Base-by-base conservation (phyloP, 2,797 vertebrate genomes). In the Tapera naevia region DNA sequence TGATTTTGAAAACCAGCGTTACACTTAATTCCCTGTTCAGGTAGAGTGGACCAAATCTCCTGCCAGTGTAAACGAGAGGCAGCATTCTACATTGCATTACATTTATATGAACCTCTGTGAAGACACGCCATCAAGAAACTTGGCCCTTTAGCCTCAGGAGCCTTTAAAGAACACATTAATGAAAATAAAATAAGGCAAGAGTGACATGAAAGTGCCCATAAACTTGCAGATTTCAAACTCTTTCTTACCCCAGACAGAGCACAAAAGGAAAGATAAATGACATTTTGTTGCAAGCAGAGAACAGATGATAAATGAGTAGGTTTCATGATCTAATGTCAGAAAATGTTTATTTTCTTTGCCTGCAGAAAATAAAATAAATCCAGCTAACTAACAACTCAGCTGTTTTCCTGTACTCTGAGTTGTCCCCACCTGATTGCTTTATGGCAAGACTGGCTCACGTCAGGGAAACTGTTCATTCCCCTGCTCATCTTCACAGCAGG, bases 301-400 rank as follows among this genome's bases (percentile, higher is more conserved):
- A 19, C 7, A 45, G 64, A 37, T 76, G 27, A 95, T 83, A 88
- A 89, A 80, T 74, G n/a, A 58, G 13, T 27, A 56, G 18, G 5
- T n/a, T 78, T 86, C 70, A 32, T 72, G 58, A 72, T 88, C 61
- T 85, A 80, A 62, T 60, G 57, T 54, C 54, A 82, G 35, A 92
- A 95, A 53, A 80, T 66, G 41, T 93, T 91, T 81, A 74, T 88
- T 93, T 94, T 60, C 50, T 78, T 89, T 89, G 57, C 80, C 75
- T n/a, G 14, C 13, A 80, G 25, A 70, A 90, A 91, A 86, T 70
- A 72, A 85, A 87, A 28, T 24, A 82, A 54, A 89, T 74, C n/a
- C 35, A 50, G 43, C 35, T 87, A 94, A 88, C 41, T 75, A 96
- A 72, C 53, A 93, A n/a, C 54, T 93, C 61, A 86, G 57, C n/a